These are phyloP conservation scores for Drosophila ochracea DNA, from an alignment of 2,888 invertebrate genomes.

Conservation along the genomic window DNA sequence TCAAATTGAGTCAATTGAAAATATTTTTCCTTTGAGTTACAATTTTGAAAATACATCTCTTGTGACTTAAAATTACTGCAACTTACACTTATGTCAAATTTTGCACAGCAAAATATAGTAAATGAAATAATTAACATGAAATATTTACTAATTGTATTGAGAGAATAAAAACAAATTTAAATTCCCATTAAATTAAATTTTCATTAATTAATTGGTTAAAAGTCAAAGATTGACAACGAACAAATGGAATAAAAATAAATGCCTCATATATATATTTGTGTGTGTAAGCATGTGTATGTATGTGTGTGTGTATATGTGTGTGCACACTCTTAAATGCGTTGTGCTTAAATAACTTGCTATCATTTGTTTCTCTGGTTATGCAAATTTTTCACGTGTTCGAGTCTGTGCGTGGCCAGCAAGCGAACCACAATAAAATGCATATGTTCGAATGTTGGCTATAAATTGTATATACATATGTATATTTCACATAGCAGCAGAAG, in stretches of 20 bases:
- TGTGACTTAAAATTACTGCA: background rate
- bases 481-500: conserved; percentile 15
- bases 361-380: conserved; percentile 26
- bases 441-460: conserved; percentile 53
- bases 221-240: conserved; percentile 28
- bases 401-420: conserved; percentile 34
- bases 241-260: conserved; percentile 19
- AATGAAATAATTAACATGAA: background rate
- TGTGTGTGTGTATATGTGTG: background rate
- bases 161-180: background rate
- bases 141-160: background rate
- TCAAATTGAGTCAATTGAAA: background rate
- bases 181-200: conserved; percentile 2
- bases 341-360: conserved; percentile 40
- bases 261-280: background rate
- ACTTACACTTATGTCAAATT: background rate
- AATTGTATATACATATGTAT: conserved; percentile 39
- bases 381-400: conserved; percentile 1
- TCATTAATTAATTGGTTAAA: conserved; percentile 20
- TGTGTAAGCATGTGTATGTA: background rate
- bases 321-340: conserved; percentile 4
- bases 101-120: background rate
- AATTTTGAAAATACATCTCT: background rate
- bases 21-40: background rate
- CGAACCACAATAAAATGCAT: conserved; percentile 44